Base-by-base conservation (phyloP, 1,140 invertebrate genomes). In the Mya arenaria region DNA sequence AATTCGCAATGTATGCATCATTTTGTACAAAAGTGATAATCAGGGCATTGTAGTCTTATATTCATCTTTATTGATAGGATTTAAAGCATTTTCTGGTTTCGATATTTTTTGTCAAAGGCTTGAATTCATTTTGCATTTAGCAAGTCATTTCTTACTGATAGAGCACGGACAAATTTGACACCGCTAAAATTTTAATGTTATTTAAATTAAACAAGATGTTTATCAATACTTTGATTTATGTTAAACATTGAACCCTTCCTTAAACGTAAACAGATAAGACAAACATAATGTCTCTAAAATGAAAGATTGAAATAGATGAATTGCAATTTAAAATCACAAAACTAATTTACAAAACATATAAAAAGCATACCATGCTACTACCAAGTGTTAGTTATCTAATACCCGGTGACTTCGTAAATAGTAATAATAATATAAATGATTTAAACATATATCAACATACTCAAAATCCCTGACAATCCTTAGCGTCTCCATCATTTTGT, bases 391-490 rank as follows among this genome's bases (percentile, higher is more conserved):
- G 5, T 36, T 3, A 68, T n/a, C 25, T 37, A 3, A 6, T 32
- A 4, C 25, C 3, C 8, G 28, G 32, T n/a, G 32, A 4, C 4
- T 8, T 17, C 65, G 8, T 68, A n/a, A 28, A 68, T n/a, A 6
- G 3, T 32, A 13, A 13, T 39, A 17, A 37, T 30, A 69, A 4
- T 69, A 17, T 69, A 36, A 19, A 19, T n/a, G n/a, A 32, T 66
- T n/a, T 1, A 69, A 30, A 13, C 39, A 69, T 44, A 48, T 28
- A 0, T 17, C 4, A n/a, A 75, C 73, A 63, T 63, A 75, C 73
- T 63, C 73, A 34, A 75, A 75, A 1, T 63, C 39, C 8, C 73
- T 56, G 6, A 75, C 73, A 19, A 75, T 65, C 32, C 73, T 44
- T 39, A 75, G n/a, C 1, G 36, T 44, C 1, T 36, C 34, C 15